A percentile compares a stretch with the other conserved stretches of the same genome.
phyloP scores from a whole-genome alignment of 2,797 vertebrate species.

The Sphenopsis melanotis region DNA sequence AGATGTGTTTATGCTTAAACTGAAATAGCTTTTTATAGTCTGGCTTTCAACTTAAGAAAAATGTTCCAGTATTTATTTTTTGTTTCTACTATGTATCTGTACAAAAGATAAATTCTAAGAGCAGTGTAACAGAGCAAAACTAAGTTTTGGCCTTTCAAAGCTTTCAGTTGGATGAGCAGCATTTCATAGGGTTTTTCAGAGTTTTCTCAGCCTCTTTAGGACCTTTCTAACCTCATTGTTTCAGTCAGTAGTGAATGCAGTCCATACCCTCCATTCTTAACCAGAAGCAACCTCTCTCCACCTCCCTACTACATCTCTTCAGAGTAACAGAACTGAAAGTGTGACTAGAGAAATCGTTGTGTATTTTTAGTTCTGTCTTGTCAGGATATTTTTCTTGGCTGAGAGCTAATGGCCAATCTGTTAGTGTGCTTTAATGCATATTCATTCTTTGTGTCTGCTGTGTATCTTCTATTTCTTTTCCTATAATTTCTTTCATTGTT shows the following conservation, averaged over 20 bases:
- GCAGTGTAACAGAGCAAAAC: background rate
- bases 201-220: background rate
- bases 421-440: background rate
- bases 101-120: background rate
- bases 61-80: background rate
- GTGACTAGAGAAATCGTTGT: background rate
- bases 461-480: background rate
- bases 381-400: constrained; percentile 20
- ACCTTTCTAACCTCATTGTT: background rate
- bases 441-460: background rate
- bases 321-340: background rate
- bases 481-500: background rate
- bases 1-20: background rate
- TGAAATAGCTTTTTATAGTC: background rate
- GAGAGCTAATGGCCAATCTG: background rate
- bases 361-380: constrained; percentile 46
- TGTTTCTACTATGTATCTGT: background rate
- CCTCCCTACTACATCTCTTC: background rate
- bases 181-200: background rate
- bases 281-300: background rate
- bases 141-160: background rate
- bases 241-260: background rate
- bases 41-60: background rate
- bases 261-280: background rate
- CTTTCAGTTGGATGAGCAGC: background rate